phyloP scores from a whole-genome alignment of 2,797 vertebrate species.

The Hafferia zeledoni region DNA sequence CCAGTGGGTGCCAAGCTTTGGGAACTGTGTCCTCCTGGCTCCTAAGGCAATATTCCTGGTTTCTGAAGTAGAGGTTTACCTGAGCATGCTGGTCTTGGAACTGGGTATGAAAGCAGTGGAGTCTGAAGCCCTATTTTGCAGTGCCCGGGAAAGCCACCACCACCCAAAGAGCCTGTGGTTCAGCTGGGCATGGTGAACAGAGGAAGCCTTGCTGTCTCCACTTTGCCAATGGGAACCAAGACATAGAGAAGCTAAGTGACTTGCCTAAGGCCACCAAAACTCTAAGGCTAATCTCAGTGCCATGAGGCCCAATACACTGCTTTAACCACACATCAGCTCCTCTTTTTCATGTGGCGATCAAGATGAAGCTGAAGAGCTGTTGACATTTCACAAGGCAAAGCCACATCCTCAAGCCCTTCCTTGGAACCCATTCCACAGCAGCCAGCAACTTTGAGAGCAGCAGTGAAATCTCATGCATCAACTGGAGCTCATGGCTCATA shows the following conservation, averaged over 20 bases:
- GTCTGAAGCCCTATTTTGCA: not conserved
- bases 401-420: not conserved
- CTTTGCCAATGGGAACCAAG: accelerated
- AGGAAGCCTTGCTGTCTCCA: not conserved
- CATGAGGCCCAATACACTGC: not conserved
- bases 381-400: not conserved
- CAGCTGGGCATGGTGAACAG: accelerated
- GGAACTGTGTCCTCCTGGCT: not conserved
- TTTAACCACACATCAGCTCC: not conserved
- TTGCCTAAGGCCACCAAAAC: not conserved
- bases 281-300: not conserved
- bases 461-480: not conserved
- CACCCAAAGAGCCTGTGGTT: accelerated
- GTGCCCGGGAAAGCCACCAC: not conserved
- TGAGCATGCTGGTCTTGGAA: not conserved
- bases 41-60: not conserved
- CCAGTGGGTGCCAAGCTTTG: accelerated
- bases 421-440: accelerated
- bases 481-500: not conserved
- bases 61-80: not conserved
- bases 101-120: not conserved
- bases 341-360: not conserved
- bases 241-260: not conserved
- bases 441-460: not conserved
- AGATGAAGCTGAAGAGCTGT: not conserved